A percentile compares a stretch with the other conserved stretches of the same genome.
These are phyloP conservation scores for Hydropsyche tenuis DNA, from an alignment of 1,140 invertebrate species.

Conservation along the genomic window DNA sequence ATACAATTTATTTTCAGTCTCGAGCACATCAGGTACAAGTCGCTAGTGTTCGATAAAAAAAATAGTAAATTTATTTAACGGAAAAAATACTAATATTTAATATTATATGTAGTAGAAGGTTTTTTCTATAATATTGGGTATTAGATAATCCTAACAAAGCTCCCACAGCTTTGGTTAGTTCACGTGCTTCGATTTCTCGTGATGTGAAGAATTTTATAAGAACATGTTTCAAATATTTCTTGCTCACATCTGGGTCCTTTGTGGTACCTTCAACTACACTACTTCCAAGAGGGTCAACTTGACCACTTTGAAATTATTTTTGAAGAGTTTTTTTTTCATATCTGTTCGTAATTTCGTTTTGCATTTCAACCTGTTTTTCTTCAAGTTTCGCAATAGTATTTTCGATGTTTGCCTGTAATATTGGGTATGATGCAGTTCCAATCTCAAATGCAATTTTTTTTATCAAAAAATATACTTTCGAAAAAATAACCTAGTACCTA, in stretches of 20 bases:
- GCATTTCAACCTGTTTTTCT: conserved; percentile 22
- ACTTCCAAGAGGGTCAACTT: conserved; percentile 52
- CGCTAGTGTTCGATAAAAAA: too few relatives aligned
- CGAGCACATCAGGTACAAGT: too few relatives aligned
- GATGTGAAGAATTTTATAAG: conserved; percentile 91
- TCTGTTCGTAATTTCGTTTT: conserved; percentile 61
- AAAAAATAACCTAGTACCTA: too few relatives aligned
- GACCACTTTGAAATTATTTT: conserved; percentile 75
- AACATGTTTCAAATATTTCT: conserved; percentile 84
- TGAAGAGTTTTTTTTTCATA: conserved; percentile 91
- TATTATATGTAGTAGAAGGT: too few relatives aligned
- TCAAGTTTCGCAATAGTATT: conserved; percentile 41
- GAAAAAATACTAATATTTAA: too few relatives aligned
- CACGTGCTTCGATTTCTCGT: conserved; percentile 85
- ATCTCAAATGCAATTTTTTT: too few relatives aligned
- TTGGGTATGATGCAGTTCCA: too few relatives aligned
- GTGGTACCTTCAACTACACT: conserved; percentile 60
- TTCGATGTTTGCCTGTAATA: conserved; percentile 36
- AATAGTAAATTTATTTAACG: too few relatives aligned
- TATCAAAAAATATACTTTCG: too few relatives aligned
- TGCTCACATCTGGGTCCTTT: conserved; percentile 77
- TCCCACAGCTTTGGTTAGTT: conserved; percentile 86
- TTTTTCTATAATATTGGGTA: too few relatives aligned
- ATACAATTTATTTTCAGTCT: too few relatives aligned
- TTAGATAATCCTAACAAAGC: conserved; percentile 82